Evolutionary conservation across 2,888 invertebrate species (phyloP).

Genomic region (Vandiemenella viatica): DNA sequence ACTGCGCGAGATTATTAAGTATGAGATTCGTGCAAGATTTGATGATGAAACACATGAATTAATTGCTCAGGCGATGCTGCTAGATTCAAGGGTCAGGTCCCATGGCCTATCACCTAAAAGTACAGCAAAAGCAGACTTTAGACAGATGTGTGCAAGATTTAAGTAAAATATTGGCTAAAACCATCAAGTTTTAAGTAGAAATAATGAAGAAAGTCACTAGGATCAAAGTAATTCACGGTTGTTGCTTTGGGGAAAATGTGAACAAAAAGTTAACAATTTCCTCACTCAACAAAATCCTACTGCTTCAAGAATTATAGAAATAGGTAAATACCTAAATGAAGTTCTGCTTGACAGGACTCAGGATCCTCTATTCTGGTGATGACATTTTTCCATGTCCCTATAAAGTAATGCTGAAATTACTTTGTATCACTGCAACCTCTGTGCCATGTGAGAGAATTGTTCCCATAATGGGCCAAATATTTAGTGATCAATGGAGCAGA

Average conservation of each 20-base stretch:
- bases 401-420: slow-evolving; percentile 11
- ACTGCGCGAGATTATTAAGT: neutral
- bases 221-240: neutral
- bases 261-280: neutral
- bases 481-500: slow-evolving; percentile 18
- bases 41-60: neutral
- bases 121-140: neutral
- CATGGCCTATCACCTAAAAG: neutral
- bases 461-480: slow-evolving; percentile 19
- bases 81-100: neutral
- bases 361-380: slow-evolving; percentile 18
- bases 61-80: neutral
- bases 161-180: neutral
- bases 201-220: neutral
- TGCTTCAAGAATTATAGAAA: too few relatives aligned
- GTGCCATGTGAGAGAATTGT: slow-evolving; percentile 20
- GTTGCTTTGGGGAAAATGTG: neutral
- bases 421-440: too few relatives aligned
- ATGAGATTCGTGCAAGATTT: neutral
- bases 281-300: neutral
- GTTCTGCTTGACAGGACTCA: slow-evolving; percentile 9
- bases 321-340: slow-evolving; percentile 16
- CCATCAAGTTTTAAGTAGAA: neutral
- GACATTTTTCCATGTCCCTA: slow-evolving; percentile 1
- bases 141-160: neutral